These are phyloP conservation scores for Oophaga sylvatica DNA, from an alignment of 2,797 vertebrate species.

Conservation along the genomic window DNA sequence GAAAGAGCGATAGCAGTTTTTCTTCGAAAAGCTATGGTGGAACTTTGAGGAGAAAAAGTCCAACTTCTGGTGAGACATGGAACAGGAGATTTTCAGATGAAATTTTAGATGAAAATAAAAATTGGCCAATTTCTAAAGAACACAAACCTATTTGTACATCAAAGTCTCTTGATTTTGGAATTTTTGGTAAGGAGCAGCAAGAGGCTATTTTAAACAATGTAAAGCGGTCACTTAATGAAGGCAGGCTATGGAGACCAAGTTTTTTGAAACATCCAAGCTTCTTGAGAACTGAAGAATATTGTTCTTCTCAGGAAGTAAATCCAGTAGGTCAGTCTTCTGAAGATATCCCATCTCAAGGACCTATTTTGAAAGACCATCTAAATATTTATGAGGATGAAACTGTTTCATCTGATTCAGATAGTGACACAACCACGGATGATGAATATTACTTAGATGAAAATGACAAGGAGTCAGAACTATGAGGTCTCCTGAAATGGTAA, in stretches of 20 bases:
- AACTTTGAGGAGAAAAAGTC: slow-evolving; percentile 61
- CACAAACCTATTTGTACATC: slow-evolving; percentile 64
- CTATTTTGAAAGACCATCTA: slow-evolving; percentile 70
- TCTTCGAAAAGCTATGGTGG: slow-evolving; percentile 71
- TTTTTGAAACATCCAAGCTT: slow-evolving; percentile 74
- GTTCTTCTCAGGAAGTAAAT: slow-evolving; percentile 60
- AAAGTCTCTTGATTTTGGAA: slow-evolving; percentile 73
- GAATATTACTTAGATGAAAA: slow-evolving; percentile 88
- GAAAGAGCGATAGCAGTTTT: slow-evolving; percentile 70
- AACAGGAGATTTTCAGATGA: slow-evolving; percentile 73
- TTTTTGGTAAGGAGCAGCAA: slow-evolving; percentile 80
- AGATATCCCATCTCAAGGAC: slow-evolving; percentile 67
- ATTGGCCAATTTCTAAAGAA: slow-evolving; percentile 58
- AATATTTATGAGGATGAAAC: slow-evolving; percentile 73
- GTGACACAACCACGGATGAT: slow-evolving; percentile 89
- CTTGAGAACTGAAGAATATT: slow-evolving; percentile 66
- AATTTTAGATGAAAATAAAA: slow-evolving; percentile 73
- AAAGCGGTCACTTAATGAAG: slow-evolving; percentile 77
- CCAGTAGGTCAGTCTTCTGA: slow-evolving; percentile 67
- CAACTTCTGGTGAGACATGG: slow-evolving; percentile 39
- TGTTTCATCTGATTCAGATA: slow-evolving; percentile 81
- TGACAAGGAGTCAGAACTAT: slow-evolving; percentile 92
- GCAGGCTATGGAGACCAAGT: slow-evolving; percentile 75
- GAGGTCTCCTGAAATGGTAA: slow-evolving; percentile 56
- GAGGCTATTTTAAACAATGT: slow-evolving; percentile 76